phyloP scores from a whole-genome alignment of 2,888 invertebrate species.

The Parnassius apollo region DNA sequence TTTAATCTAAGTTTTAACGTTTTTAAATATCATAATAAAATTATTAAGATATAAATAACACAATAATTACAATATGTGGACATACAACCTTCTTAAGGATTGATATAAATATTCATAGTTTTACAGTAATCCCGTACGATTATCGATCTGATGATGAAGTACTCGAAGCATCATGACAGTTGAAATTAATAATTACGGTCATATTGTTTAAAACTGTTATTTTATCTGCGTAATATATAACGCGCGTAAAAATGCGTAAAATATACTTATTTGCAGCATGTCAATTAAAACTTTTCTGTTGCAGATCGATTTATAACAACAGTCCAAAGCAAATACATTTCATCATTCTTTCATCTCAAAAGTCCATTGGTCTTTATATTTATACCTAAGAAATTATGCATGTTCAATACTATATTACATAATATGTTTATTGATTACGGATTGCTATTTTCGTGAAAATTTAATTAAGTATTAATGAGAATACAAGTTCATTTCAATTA shows the following conservation, averaged over 20 bases:
- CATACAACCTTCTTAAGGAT: slow-evolving; percentile 77
- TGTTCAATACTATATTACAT: too few relatives aligned
- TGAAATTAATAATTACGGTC: background rate
- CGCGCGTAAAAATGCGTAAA: too few relatives aligned
- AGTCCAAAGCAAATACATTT: background rate
- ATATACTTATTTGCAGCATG: background rate
- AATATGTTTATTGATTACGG: too few relatives aligned
- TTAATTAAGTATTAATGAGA: too few relatives aligned
- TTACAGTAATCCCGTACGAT: slow-evolving; percentile 54
- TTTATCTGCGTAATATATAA: background rate
- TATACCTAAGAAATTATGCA: too few relatives aligned
- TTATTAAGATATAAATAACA: slow-evolving; percentile 72
- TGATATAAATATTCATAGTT: slow-evolving; percentile 51
- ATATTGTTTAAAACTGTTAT: slow-evolving; percentile 11
- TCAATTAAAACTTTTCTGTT: background rate
- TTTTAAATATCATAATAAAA: slow-evolving; percentile 65
- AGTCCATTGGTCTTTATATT: too few relatives aligned
- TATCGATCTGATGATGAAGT: slow-evolving; percentile 16
- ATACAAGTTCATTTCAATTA: too few relatives aligned
- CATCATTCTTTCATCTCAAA: background rate
- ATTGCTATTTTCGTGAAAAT: too few relatives aligned
- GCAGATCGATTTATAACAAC: background rate
- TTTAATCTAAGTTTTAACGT: slow-evolving; percentile 60
- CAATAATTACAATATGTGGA: slow-evolving; percentile 71
- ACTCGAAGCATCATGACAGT: background rate